These are phyloP conservation scores for Uropsilus gracilis DNA, from an alignment of 2,113 vertebrate genomes.

Conservation along the genomic window DNA sequence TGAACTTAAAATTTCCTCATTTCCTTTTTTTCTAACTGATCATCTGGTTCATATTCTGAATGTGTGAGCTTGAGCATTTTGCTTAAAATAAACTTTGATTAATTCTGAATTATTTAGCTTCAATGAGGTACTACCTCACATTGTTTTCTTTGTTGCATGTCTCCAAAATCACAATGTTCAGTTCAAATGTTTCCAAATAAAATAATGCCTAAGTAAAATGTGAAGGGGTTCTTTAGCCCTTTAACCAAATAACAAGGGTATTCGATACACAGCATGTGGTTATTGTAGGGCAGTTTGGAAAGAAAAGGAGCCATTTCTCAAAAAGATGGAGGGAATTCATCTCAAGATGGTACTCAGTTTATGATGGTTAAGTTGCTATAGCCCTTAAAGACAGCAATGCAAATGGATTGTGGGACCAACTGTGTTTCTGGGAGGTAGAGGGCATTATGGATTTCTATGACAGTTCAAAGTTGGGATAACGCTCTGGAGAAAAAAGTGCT, in stretches of 20 bases:
- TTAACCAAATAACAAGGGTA: not conserved
- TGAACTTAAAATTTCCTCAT: constrained; percentile 34
- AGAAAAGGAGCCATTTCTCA: not conserved
- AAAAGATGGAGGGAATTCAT: not conserved
- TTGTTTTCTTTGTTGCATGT: not conserved
- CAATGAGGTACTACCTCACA: constrained; percentile 55
- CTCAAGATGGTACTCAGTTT: not conserved
- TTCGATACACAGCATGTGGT: not conserved
- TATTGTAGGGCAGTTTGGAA: not conserved
- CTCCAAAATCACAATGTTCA: constrained; percentile 33
- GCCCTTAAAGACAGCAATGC: not conserved
- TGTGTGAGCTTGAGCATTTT: constrained; percentile 48
- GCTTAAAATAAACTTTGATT: constrained; percentile 72
- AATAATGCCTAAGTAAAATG: not conserved
- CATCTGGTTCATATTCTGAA: constrained; percentile 37
- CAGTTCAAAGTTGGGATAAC: not conserved
- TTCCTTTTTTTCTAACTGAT: constrained; percentile 31
- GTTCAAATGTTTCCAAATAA: constrained; percentile 38
- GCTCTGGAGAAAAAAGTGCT: not conserved
- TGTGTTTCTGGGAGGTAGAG: not conserved
- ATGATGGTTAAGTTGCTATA: not conserved
- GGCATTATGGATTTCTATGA: not conserved
- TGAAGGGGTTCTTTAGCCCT: not conserved
- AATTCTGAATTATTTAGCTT: constrained; percentile 68
- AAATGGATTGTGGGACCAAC: not conserved